Evolutionary conservation across 2,888 invertebrate species (phyloP), one percentile per base, ranked within the genome.

Genomic region (Zygaena filipendulae): DNA sequence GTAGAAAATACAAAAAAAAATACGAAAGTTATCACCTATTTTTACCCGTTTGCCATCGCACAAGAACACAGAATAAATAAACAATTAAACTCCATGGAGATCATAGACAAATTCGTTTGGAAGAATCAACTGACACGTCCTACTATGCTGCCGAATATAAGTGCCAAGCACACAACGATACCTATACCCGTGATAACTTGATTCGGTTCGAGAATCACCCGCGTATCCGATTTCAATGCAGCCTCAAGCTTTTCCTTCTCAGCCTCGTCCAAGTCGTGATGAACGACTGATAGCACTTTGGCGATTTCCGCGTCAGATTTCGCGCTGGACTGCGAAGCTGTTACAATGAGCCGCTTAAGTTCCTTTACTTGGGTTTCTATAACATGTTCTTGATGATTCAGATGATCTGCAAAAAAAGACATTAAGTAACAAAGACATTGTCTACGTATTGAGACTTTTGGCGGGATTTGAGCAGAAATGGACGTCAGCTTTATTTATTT

Each of bases 271-370:
- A 72, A 24, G 3, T 74, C 75, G 0, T 72, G 74, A 10, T 77
- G 74, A 3, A 77, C 79, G 0, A 43, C 64, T 0, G 66, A 60
- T 1, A 80, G 36, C 0, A 62, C 74, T 39, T 69, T 70, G 0
- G 72, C 60, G 2, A 80, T 40, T 22, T 70, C 64, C 0, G 69
- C 69, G 34, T 79, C 80, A 0, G 79, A 77, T 38, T 63, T 62
- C 0, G 69, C 62, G 36, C 71, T 74, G 3, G 52, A 55, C 13
- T 66, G 64, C 0, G 79, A 68, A 0, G 75, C 72, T 0, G 51
- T 46, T 0, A 64, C 38, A 0, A 80, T 59, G 0, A 71, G 37
- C 0, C 64, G 58, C 16, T 66, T 70, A 2, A 79, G 32, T 9
- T 80, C 79, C 0, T 58, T 49, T 2, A 81, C 59, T 36, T 75